phyloP scores from a whole-genome alignment of 2,113 vertebrate species.

The Ia io region DNA sequence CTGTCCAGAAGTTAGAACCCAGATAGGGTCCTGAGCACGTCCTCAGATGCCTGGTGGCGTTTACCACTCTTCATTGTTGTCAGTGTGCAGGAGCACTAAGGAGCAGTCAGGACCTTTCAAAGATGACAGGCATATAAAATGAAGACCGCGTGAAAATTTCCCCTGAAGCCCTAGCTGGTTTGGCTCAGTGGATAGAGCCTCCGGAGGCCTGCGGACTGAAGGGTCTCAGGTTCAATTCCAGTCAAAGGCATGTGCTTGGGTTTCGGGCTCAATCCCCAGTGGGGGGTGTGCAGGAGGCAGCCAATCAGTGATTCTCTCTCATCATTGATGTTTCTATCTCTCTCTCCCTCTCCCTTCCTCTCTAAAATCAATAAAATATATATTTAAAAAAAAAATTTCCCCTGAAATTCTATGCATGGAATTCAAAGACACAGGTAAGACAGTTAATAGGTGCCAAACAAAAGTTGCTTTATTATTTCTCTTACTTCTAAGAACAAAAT shows the following conservation, averaged over 20 bases:
- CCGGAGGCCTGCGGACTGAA: no score
- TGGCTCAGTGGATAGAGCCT: no score
- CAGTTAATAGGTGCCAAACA: background rate
- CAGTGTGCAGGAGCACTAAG: background rate
- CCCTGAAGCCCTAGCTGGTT: no score
- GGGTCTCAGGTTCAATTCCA: no score
- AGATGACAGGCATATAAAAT: background rate
- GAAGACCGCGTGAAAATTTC: background rate
- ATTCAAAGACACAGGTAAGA: background rate
- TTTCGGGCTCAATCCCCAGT: no score
- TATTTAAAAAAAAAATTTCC: background rate
- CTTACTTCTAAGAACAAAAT: slow-evolving; percentile 15
- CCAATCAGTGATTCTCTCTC: no score
- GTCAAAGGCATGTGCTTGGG: no score
- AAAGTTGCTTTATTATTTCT: background rate
- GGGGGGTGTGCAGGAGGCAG: no score
- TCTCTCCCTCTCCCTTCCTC: no score
- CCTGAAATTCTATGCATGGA: background rate
- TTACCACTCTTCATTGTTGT: background rate
- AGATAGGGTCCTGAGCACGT: background rate
- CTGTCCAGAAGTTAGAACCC: background rate
- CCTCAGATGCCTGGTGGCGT: background rate
- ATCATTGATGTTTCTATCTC: no score
- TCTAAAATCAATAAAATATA: no score
- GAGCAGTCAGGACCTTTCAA: background rate